phyloP scores from a whole-genome alignment of 2,888 invertebrate genomes.

The Cinara cedri region DNA sequence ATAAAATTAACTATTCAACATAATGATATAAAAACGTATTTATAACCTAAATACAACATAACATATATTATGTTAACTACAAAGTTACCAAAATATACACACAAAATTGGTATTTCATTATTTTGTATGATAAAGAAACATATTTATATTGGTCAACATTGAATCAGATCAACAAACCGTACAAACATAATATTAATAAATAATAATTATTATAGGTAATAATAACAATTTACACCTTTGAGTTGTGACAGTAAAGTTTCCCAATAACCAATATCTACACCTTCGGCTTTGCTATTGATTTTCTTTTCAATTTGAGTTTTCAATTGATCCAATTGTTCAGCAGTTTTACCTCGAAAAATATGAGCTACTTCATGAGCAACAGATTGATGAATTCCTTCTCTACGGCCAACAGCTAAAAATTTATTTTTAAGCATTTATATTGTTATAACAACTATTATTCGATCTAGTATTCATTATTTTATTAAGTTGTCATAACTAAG shows the following conservation, averaged over 20 bases:
- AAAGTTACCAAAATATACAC: not conserved
- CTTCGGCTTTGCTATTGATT: constrained; percentile 82
- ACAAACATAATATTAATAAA: not conserved
- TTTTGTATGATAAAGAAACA: no score
- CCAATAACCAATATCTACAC: constrained; percentile 97
- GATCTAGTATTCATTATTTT: not conserved
- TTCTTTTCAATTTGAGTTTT: constrained; percentile 86
- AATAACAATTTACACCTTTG: constrained; percentile 68
- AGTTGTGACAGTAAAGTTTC: constrained; percentile 94
- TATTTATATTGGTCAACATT: no score
- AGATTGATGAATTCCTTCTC: constrained; percentile 87
- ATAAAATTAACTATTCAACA: no score
- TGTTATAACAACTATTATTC: not conserved
- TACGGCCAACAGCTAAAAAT: constrained; percentile 66
- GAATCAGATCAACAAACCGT: not conserved
- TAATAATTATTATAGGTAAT: constrained; percentile 64
- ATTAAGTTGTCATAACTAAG: no score
- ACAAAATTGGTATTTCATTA: no score
- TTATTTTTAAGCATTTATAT: not conserved
- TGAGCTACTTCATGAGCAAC: constrained; percentile 87
- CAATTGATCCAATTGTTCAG: constrained; percentile 81
- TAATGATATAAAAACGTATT: no score
- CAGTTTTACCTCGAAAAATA: constrained; percentile 92
- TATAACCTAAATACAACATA: no score
- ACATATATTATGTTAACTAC: no score